Evolutionary conservation across 2,888 invertebrate genomes (phyloP).

Genomic region (Phania funesta): DNA sequence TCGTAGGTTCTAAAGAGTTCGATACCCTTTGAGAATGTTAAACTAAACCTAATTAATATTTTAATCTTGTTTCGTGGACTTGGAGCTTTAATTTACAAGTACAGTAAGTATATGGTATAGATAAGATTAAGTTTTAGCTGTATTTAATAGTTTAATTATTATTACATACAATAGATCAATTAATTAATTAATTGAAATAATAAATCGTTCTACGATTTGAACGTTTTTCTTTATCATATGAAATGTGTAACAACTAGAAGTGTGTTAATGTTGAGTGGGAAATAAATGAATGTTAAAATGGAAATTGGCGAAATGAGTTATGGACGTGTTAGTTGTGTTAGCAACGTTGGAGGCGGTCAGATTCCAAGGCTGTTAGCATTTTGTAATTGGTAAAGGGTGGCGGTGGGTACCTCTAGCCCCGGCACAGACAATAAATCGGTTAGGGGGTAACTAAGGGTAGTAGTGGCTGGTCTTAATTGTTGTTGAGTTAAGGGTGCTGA

Average conservation of each 20-base stretch:
- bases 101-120: constrained; percentile 26
- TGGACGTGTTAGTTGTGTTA: constrained; percentile 75
- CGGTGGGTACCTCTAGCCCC: constrained; percentile 83
- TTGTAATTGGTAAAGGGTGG: constrained; percentile 86
- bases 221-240: neutral
- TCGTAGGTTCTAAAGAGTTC: constrained; percentile 23
- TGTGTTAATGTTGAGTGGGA: constrained; percentile 1
- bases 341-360: constrained; percentile 82
- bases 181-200: constrained; percentile 3
- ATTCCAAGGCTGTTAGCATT: constrained; percentile 86
- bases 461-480: constrained; percentile 81
- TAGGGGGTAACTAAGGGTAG: constrained; percentile 85
- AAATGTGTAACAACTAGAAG: constrained; percentile 6
- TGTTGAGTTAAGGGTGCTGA: constrained; percentile 77
- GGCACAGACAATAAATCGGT: constrained; percentile 87
- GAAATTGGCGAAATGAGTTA: constrained; percentile 35
- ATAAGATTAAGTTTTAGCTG: constrained; percentile 6
- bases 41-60: constrained; percentile 40
- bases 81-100: constrained; percentile 39
- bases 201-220: neutral
- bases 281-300: constrained; percentile 1
- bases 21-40: constrained; percentile 42
- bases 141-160: neutral
- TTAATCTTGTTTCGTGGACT: constrained; percentile 4
- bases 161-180: constrained; percentile 33